These are phyloP conservation scores for Vireo griseus DNA, from an alignment of 2,797 vertebrate genomes.

Conservation along the genomic window DNA sequence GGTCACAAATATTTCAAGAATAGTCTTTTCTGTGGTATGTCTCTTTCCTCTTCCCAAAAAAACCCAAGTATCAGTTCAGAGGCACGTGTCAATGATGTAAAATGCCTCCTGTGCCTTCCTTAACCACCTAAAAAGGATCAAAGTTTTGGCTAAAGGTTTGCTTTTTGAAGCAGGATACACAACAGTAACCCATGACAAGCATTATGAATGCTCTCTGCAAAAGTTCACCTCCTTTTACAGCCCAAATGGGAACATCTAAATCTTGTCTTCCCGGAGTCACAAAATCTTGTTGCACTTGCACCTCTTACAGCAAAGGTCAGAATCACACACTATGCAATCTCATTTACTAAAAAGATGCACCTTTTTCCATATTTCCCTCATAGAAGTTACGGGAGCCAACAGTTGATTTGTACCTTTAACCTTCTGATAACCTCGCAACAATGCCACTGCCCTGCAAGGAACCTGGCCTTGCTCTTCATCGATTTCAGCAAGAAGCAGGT, in stretches of 20 bases:
- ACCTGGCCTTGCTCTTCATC: not conserved
- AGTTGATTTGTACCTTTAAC: not conserved
- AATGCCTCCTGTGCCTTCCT: not conserved
- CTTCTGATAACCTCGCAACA: conserved; percentile 54
- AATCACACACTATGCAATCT: not conserved
- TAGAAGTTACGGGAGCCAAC: not conserved
- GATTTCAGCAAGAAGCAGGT: conserved; percentile 25
- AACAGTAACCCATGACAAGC: not conserved
- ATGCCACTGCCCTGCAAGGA: not conserved
- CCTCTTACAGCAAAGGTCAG: not conserved
- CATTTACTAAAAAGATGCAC: not conserved
- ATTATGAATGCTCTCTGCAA: not conserved
- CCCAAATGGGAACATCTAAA: not conserved
- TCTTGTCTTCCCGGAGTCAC: not conserved
- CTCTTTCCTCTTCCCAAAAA: not conserved
- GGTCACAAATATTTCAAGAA: not conserved
- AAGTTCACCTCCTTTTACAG: not conserved
- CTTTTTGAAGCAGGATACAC: not conserved
- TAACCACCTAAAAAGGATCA: not conserved
- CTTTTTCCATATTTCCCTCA: not conserved
- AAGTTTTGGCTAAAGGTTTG: not conserved
- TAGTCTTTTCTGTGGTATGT: not conserved
- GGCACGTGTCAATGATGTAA: not conserved
- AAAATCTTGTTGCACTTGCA: not conserved
- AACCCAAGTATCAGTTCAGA: not conserved